Evolutionary conservation across 1,140 invertebrate species (phyloP), one percentile per base, ranked within the genome.

Genomic region (Chrysopa pallens): DNA sequence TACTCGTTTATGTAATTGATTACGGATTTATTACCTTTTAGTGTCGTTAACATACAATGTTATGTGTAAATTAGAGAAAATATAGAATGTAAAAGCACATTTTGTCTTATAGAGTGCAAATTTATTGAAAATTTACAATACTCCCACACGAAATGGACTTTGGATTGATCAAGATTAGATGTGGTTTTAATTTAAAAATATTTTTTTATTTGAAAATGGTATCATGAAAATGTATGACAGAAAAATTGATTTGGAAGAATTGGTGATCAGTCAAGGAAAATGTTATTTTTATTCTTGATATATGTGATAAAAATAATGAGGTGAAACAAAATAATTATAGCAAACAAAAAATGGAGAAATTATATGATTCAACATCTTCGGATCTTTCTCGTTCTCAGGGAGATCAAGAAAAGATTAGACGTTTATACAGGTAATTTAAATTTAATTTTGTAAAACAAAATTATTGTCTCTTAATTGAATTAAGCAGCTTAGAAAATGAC

Each of bases 121-220:
- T 3, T 23, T 23, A 23, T 23, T 23, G 17, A 23, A 23, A 23
- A 23, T 5, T 23, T 23, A 23, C 17, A 23, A 23, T 3, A 23
- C 17, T 23, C 17, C 17, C 17, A 23, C 17, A 23, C 17, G 17
- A 23, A 23, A 23, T 23, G 17, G 17, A 23, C 17, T 23, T 23
- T 23, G 17, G 17, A 23, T 23, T 23, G 17, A 23, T 3, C 17
- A 23, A 23, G 56, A 57, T 58, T 58, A 58, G 52, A 52, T 52
- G 49, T 50, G 57, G 58, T 60, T 47, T 59, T 60, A 57, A 56
- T 60, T 52, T 56, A 53, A 49, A 57, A 57, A 56, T 52, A 50
- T 47, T 42, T 44, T 49, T 51, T 40, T 51, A 47, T 52, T 50
- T 52, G 52, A 54, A 44, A 48, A 60, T 60, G 58, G 49, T 48